Evolutionary conservation across 2,113 vertebrate genomes (phyloP), one percentile per base, ranked within the genome.

Genomic region (Mixornis gularis): DNA sequence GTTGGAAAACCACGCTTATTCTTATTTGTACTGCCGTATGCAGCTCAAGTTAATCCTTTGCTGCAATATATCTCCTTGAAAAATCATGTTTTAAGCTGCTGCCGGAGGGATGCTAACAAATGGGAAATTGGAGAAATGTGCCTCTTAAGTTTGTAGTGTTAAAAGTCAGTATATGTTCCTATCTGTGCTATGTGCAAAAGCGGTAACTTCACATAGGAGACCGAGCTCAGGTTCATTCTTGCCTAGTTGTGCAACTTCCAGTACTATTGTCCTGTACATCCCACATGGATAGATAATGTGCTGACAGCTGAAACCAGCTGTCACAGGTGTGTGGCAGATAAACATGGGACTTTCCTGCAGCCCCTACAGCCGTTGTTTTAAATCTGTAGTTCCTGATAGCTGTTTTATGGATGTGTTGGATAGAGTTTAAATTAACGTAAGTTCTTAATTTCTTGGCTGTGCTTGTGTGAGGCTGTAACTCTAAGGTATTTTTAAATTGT

Each of bases 191-290:
- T 53, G 8, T 69, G 21, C 64, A n/a, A 80, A 80, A 89, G 48
- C 10, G 40, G 11, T 69, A 56, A 10, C 17, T 66, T 81, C 3
- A 27, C 0, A 0, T 9, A 48, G 48, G n/a, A 64, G 11, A 24
- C 4, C 1, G 19, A 3, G 9, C 5, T 56, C 4, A 53, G 9
- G 14, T 49, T 71, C 0, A 0, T 63, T 89, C 24, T 64, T 6
- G 2, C 12, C 16, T 48, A 14, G 2, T 6, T 65, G 15, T 49
- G 3, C 29, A 12, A 43, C 8, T 79, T 69, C 4, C 17, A 21
- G 7, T 71, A 21, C 26, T 78, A 30, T 21, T 49, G 10, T 5
- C 27, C 14, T 12, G 1, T 34, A 3, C 3, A 2, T 40, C 34
- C 19, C 26, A 14, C 15, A 38, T 59, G 38, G n/a, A 55, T 4